Conservation (phyloP, 35 echinoderm and acorn worm species). For the Apostichopus japonicus region DNA sequence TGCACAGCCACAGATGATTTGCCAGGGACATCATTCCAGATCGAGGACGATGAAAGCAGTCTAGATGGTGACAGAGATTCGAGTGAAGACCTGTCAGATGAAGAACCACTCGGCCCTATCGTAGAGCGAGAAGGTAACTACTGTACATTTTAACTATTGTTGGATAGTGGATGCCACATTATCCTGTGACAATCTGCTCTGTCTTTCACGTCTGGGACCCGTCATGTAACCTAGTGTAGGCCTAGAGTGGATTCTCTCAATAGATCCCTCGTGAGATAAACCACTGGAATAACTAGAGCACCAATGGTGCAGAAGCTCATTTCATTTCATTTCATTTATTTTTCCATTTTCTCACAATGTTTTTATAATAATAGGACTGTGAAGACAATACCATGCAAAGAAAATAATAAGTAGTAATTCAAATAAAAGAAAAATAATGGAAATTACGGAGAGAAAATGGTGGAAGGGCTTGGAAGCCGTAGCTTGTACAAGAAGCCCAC, state of each 20-base stretch:
- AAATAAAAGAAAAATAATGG: too few species aligned
- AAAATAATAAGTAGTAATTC: too few species aligned
- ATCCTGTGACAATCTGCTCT: constrained; percentile 8
- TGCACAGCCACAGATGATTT: constrained; percentile 24
- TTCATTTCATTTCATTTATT: too few species aligned
- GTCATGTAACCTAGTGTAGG: constrained; percentile 1
- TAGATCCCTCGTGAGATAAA: too few species aligned
- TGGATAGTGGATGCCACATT: constrained; percentile 10
- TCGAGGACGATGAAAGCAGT: constrained; percentile 35
- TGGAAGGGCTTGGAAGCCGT: too few species aligned
- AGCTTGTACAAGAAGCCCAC: too few species aligned
- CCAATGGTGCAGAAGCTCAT: too few species aligned
- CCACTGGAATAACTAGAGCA: too few species aligned
- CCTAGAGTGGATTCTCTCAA: background rate
- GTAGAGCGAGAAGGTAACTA: constrained; percentile 16
- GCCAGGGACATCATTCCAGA: constrained; percentile 41
- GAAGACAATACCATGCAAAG: too few species aligned
- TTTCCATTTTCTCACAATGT: too few species aligned
- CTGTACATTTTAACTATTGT: background rate
- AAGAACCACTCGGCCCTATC: background rate
- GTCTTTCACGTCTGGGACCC: background rate
- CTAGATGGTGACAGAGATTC: constrained; percentile 39
- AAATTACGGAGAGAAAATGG: too few species aligned
- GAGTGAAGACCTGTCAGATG: constrained; percentile 30
- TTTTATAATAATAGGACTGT: too few species aligned